A percentile compares a stretch with the other conserved stretches of the same genome.
Evolutionary conservation across 2,797 vertebrate genomes (phyloP).

Genomic region (Diceros bicornis): DNA sequence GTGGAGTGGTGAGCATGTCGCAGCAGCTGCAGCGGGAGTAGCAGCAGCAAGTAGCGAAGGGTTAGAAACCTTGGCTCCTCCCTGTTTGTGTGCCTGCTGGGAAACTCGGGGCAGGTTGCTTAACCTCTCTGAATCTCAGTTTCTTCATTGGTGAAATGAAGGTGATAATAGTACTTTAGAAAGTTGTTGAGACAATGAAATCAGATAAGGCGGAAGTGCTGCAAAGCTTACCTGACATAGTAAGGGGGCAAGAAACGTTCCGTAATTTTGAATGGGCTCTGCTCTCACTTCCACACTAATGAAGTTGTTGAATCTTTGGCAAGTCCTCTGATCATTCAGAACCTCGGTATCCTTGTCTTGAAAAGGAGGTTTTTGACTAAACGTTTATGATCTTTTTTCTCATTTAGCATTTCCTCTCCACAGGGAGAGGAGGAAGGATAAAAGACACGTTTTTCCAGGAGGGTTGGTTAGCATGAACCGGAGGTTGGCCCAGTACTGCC

Average conservation of each 20-base stretch:
- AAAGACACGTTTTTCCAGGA: not conserved
- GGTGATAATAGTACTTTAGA: constrained; percentile 10
- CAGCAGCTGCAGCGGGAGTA: not conserved
- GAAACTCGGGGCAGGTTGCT: constrained; percentile 12
- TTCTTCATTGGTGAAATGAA: constrained; percentile 29
- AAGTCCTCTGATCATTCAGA: not conserved
- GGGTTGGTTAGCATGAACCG: not conserved
- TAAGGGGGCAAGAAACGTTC: not conserved
- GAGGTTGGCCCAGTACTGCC: not conserved
- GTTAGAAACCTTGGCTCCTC: not conserved
- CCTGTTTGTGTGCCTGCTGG: not conserved
- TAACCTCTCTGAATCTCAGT: constrained; percentile 44
- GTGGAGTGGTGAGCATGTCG: not conserved
- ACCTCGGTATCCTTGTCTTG: not conserved
- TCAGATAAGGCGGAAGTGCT: not conserved
- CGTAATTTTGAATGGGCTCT: not conserved
- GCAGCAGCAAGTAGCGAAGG: not conserved
- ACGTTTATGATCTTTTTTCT: not conserved
- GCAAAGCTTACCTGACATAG: not conserved
- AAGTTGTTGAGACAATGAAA: not conserved
- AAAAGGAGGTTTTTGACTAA: not conserved
- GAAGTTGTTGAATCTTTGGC: not conserved
- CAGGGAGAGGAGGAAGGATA: not conserved
- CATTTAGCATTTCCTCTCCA: not conserved
- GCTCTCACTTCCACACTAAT: not conserved